Conservation (phyloP, 2,797 vertebrate species). For the Poecile montanus region DNA sequence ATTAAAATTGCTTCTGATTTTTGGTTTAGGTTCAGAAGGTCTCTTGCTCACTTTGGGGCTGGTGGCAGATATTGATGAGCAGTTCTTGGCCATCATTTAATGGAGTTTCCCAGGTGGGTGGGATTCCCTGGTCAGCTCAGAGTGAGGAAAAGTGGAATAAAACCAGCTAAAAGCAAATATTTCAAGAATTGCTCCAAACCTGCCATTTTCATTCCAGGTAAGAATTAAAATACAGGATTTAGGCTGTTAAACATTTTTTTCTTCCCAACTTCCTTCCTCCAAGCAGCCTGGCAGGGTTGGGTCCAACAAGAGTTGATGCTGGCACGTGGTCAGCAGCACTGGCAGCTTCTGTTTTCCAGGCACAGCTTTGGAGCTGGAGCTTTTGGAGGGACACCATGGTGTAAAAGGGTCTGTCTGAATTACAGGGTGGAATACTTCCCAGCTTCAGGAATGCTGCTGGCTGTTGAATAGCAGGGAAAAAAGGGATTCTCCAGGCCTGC, state of each 20-base stretch:
- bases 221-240: not conserved
- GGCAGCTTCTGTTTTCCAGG: not conserved
- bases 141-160: not conserved
- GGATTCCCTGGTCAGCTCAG: not conserved
- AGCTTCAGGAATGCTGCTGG: not conserved
- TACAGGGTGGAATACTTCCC: not conserved
- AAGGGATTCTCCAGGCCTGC: not conserved
- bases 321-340: not conserved
- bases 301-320: not conserved
- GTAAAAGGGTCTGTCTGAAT: not conserved
- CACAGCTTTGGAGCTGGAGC: not conserved
- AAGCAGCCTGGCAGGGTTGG: not conserved
- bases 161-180: not conserved
- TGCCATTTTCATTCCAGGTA: not conserved
- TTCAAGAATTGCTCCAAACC: not conserved
- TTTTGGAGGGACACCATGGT: not conserved
- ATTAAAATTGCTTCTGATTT: not conserved
- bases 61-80: not conserved
- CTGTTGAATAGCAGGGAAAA: not conserved
- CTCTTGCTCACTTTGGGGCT: not conserved
- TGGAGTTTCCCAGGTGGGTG: not conserved
- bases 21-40: not conserved
- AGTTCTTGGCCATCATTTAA: not conserved
- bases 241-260: not conserved
- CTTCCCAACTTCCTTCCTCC: not conserved